A percentile compares a stretch with the other conserved stretches of the same genome.
These are phyloP conservation scores for Monopterus albus DNA, from an alignment of 2,113 vertebrate genomes.

Conservation along the genomic window DNA sequence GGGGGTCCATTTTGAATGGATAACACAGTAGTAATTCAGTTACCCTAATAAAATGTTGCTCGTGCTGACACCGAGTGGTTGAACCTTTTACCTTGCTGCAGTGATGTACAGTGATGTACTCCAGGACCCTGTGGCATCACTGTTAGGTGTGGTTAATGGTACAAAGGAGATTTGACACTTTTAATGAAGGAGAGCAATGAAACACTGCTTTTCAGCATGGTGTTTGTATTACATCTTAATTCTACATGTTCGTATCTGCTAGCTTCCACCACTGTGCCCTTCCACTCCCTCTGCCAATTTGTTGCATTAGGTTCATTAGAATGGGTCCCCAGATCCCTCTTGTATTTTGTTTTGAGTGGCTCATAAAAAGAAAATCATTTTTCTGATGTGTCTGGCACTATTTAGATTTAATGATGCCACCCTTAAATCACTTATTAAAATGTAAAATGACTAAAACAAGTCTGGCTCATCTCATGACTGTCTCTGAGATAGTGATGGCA, in stretches of 20 bases:
- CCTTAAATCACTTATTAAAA: constrained; percentile 41
- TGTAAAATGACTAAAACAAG: constrained; percentile 30
- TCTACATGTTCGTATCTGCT: not conserved
- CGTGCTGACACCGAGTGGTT: not conserved
- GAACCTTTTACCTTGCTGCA: not conserved
- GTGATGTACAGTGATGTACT: not conserved
- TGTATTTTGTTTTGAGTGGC: constrained; percentile 35
- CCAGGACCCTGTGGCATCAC: not conserved
- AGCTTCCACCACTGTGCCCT: not conserved
- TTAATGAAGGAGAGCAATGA: not conserved
- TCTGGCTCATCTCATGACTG: constrained; percentile 10
- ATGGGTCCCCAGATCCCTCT: constrained; percentile 18
- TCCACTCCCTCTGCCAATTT: constrained; percentile 29
- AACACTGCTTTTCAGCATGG: not conserved
- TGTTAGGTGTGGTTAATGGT: not conserved
- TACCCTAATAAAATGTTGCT: too few species aligned
- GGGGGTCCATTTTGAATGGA: too few species aligned
- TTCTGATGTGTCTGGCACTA: constrained; percentile 12
- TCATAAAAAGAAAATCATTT: constrained; percentile 9
- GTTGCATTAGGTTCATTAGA: constrained; percentile 32
- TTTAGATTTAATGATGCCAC: constrained; percentile 42
- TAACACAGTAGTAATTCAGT: not conserved
- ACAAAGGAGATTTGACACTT: not conserved
- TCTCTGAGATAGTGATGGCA: constrained; percentile 35
- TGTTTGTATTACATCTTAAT: too few species aligned